Percentiles rank a stretch among this genome's conserved stretches.
phyloP scores from a whole-genome alignment of 1,140 invertebrate species.

The Gryon sp. region DNA sequence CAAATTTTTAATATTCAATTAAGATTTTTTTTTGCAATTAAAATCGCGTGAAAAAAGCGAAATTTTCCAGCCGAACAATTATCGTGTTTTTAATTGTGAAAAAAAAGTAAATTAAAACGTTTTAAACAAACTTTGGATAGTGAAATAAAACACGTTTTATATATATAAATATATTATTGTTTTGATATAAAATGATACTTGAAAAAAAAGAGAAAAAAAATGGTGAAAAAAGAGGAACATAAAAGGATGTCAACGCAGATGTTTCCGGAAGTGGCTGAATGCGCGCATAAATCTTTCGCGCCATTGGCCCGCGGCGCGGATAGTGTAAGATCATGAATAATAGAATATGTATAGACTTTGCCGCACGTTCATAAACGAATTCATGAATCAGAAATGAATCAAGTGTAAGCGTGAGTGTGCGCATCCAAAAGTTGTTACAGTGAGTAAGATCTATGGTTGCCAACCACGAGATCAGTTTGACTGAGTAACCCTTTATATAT shows the following conservation, averaged over 20 bases:
- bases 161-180: not conserved
- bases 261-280: slow-evolving; percentile 42
- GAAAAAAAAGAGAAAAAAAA: too few relatives aligned
- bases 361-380: slow-evolving; percentile 41
- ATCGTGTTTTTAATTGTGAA: too few relatives aligned
- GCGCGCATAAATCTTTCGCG: slow-evolving; percentile 47
- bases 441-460: slow-evolving; percentile 1
- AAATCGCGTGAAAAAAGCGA: too few relatives aligned
- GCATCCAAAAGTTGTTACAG: slow-evolving; percentile 25
- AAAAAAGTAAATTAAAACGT: too few relatives aligned
- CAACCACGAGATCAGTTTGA: not conserved
- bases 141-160: too few relatives aligned
- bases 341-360: slow-evolving; percentile 52
- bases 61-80: too few relatives aligned
- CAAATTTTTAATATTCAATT: too few relatives aligned
- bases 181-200: not conserved
- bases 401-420: slow-evolving; percentile 10
- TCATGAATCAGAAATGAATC: slow-evolving; percentile 53
- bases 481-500: too few relatives aligned
- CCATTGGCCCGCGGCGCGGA: slow-evolving; percentile 34
- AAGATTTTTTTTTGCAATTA: too few relatives aligned
- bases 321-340: slow-evolving; percentile 59
- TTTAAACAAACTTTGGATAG: too few relatives aligned
- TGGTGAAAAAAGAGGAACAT: not conserved
- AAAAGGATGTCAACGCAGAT: slow-evolving; percentile 15